A percentile compares a stretch with the other conserved stretches of the same genome.
Evolutionary conservation across 2,888 invertebrate species (phyloP).

Genomic region (Ptychoptera albimana): DNA sequence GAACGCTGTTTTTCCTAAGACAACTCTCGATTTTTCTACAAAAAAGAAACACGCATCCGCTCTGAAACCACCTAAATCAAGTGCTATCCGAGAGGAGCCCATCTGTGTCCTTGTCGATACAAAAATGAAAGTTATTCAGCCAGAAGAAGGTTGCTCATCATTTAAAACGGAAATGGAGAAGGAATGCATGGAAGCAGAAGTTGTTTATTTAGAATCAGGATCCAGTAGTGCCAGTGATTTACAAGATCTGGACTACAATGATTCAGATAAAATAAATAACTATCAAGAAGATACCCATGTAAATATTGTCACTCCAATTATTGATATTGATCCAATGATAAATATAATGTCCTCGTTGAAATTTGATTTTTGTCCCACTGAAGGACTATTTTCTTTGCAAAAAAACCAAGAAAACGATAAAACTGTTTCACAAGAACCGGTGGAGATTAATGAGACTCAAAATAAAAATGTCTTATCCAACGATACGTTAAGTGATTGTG

Average conservation of each 20-base stretch:
- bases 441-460: not conserved
- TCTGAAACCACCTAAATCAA: constrained; percentile 19
- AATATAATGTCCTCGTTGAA: not conserved
- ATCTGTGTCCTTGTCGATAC: constrained; percentile 42
- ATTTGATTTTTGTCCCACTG: no score
- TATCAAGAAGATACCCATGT: constrained; percentile 4
- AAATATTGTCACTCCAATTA: constrained; percentile 16
- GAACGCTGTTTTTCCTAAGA: constrained; percentile 29
- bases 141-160: constrained; percentile 41
- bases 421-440: not conserved
- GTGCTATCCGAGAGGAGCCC: constrained; percentile 22
- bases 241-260: constrained; percentile 35
- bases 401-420: constrained; percentile 5
- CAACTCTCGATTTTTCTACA: constrained; percentile 24
- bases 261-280: no score
- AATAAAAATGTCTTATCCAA: no score
- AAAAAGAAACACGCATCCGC: constrained; percentile 16
- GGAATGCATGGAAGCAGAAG: constrained; percentile 43
- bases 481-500: no score
- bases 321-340: constrained; percentile 11
- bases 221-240: constrained; percentile 46
- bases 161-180: constrained; percentile 33
- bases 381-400: constrained; percentile 12
- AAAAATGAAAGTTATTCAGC: constrained; percentile 36
- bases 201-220: constrained; percentile 51